Evolutionary conservation across 2,797 vertebrate species (phyloP).

Genomic region (Tangara arthus): DNA sequence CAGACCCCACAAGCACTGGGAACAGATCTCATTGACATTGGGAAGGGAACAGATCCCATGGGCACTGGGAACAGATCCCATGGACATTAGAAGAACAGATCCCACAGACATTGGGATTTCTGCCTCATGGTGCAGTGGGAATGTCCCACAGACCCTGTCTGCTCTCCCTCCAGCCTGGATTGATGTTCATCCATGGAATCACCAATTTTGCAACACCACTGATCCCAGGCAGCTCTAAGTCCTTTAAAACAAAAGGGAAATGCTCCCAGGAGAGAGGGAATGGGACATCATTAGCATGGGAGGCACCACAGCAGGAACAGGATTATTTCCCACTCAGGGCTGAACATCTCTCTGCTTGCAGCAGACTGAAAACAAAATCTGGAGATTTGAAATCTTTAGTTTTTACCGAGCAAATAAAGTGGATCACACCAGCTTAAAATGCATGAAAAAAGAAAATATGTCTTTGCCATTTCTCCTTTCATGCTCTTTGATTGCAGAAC

Average conservation of each 20-base stretch:
- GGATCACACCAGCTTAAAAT: not conserved
- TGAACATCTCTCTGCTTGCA: not conserved
- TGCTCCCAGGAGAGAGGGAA: not conserved
- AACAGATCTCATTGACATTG: rapidly evolving
- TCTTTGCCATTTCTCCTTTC: not conserved
- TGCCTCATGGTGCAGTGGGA: rapidly evolving
- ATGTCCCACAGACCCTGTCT: rapidly evolving
- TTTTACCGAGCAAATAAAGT: not conserved
- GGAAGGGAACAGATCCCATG: not conserved
- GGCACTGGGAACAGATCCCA: not conserved
- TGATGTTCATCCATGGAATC: too few species aligned
- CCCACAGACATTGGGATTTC: not conserved
- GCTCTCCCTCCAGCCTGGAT: not conserved
- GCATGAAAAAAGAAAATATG: not conserved
- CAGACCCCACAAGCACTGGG: rapidly evolving
- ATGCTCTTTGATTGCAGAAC: not conserved
- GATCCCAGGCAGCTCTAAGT: not conserved
- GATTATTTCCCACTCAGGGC: not conserved
- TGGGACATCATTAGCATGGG: not conserved
- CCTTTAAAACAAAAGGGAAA: not conserved
- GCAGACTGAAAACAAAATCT: not conserved
- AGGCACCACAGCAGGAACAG: not conserved
- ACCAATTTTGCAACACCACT: not conserved
- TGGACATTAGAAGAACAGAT: not conserved
- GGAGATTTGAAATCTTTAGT: not conserved